These are phyloP conservation scores for Origma solitaria DNA, from an alignment of 2,113 vertebrate species.

Conservation along the genomic window DNA sequence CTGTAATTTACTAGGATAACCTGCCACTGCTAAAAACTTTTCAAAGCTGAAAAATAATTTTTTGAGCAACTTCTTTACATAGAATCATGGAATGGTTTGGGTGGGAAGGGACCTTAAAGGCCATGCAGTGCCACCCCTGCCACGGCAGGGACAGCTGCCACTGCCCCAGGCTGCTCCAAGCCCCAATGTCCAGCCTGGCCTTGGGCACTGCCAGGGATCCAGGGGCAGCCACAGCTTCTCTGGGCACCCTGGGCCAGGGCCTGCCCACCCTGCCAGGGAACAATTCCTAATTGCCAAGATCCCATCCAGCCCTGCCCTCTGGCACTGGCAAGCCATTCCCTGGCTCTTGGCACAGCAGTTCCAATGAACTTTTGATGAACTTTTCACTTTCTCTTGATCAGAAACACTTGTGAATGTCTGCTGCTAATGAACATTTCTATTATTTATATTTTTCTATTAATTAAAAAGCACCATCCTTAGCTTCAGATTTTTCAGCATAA, in stretches of 20 bases:
- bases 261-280: not conserved
- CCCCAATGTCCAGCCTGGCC: not conserved
- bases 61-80: not conserved
- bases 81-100: not conserved
- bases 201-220: not conserved
- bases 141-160: not conserved
- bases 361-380: not conserved
- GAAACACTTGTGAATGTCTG: not conserved
- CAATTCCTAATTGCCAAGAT: not conserved
- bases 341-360: not conserved
- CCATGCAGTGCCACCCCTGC: accelerated
- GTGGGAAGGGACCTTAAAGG: not conserved
- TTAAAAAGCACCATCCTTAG: not conserved
- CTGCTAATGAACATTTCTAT: not conserved
- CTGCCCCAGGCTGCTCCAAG: not conserved
- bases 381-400: not conserved
- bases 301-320: not conserved
- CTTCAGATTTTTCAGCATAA: not conserved
- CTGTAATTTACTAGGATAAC: not conserved
- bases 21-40: not conserved
- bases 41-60: not conserved
- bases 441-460: not conserved
- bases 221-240: not conserved
- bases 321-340: not conserved
- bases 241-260: not conserved